Evolutionary conservation across 2,888 invertebrate genomes (phyloP).

Genomic region (Apodemia mormo): DNA sequence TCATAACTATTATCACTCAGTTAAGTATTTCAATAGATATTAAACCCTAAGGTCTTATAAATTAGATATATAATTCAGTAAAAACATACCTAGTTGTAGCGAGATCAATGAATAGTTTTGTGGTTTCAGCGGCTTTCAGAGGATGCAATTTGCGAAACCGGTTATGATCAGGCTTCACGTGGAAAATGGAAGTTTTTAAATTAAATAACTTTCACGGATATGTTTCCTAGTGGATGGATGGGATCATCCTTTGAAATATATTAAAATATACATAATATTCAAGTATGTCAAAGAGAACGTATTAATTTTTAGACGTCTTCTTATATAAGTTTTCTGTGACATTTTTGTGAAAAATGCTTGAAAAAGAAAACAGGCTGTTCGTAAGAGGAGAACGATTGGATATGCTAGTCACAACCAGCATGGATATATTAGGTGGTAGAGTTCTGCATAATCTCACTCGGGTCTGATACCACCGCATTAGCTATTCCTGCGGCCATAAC

Average conservation of each 20-base stretch:
- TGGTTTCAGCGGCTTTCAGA: slow-evolving; percentile 61
- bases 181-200: slow-evolving; percentile 17
- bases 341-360: no score
- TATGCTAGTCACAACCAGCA: no score
- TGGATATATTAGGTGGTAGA: no score
- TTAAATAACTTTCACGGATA: slow-evolving; percentile 14
- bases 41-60: slow-evolving; percentile 23
- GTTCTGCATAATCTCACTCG: no score
- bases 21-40: slow-evolving; percentile 47
- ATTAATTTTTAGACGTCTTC: no score
- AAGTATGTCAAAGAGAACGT: not conserved
- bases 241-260: slow-evolving; percentile 9
- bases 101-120: slow-evolving; percentile 45
- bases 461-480: no score
- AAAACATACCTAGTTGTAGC: not conserved
- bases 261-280: not conserved
- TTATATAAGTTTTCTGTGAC: no score
- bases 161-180: slow-evolving; percentile 25
- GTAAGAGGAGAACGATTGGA: no score
- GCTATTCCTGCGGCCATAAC: no score
- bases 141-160: slow-evolving; percentile 48
- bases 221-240: not conserved
- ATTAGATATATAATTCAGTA: slow-evolving; percentile 17
- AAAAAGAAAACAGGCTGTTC: no score
- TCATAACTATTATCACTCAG: slow-evolving; percentile 54